phyloP scores from a whole-genome alignment of 2,888 invertebrate genomes.

The Apoda limacodes region DNA sequence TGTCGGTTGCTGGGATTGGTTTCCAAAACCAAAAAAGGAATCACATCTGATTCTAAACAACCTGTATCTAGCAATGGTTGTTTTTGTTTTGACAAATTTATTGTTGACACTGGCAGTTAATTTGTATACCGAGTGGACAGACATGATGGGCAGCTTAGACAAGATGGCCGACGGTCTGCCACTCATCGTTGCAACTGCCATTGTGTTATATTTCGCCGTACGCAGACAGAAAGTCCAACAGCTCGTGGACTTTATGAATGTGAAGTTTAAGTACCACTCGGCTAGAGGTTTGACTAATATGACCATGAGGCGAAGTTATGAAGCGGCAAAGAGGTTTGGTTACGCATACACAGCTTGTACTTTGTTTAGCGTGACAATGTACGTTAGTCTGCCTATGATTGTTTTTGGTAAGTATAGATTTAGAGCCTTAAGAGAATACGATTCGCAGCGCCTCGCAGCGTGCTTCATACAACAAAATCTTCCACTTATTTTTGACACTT shows the following conservation, averaged over 20 bases:
- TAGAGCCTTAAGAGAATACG: too few relatives aligned
- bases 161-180: conserved; percentile 47
- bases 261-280: conserved; percentile 45
- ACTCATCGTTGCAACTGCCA: conserved; percentile 33
- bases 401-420: conserved; percentile 46
- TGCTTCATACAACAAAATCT: too few relatives aligned
- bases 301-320: conserved; percentile 45
- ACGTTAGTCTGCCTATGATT: conserved; percentile 38
- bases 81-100: conserved; percentile 33
- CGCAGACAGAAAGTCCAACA: conserved; percentile 37
- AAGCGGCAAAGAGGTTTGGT: conserved; percentile 38
- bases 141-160: conserved; percentile 41
- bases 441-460: too few relatives aligned
- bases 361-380: conserved; percentile 48
- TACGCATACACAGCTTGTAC: conserved; percentile 48
- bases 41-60: conserved; percentile 32
- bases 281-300: conserved; percentile 51
- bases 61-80: conserved; percentile 34
- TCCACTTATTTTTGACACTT: too few relatives aligned
- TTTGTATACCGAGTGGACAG: conserved; percentile 41
- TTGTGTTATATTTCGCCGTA: conserved; percentile 40
- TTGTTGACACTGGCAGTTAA: conserved; percentile 31
- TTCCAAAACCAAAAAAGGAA: conserved; percentile 24
- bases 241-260: conserved; percentile 37
- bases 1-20: conserved; percentile 53